Evolutionary conservation across 2,797 vertebrate genomes (phyloP).

Genomic region (Capromys pilorides): DNA sequence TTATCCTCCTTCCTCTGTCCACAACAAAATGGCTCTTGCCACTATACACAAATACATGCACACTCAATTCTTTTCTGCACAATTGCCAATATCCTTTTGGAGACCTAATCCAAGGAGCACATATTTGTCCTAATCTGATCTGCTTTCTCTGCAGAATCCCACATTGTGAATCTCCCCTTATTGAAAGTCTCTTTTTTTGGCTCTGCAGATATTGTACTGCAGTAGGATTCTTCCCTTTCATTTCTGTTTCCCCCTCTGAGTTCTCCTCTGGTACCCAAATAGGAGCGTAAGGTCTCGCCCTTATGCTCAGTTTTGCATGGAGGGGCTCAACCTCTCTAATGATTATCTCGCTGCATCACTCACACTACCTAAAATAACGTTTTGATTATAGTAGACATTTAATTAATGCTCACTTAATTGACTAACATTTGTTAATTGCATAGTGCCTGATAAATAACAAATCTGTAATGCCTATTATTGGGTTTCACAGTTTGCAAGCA

Average conservation of each 20-base stretch:
- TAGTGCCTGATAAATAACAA: slow-evolving; percentile 26
- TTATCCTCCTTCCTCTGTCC: neutral
- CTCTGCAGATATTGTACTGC: slow-evolving; percentile 9
- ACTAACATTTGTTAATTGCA: slow-evolving; percentile 59
- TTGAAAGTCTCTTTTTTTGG: slow-evolving; percentile 1
- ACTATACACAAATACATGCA: neutral
- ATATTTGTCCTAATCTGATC: slow-evolving; percentile 27
- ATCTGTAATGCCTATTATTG: slow-evolving; percentile 27
- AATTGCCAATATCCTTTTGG: neutral
- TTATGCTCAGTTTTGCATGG: neutral
- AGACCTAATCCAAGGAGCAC: slow-evolving; percentile 8
- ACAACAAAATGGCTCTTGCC: neutral
- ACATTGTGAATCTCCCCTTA: neutral
- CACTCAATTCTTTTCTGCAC: neutral
- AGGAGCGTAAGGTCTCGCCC: neutral
- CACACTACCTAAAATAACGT: slow-evolving; percentile 21
- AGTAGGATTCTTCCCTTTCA: neutral
- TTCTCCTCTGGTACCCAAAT: slow-evolving; percentile 11
- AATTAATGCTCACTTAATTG: slow-evolving; percentile 53
- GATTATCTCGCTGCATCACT: slow-evolving; percentile 36
- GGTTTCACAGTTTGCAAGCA: slow-evolving; percentile 52
- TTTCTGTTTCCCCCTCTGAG: neutral
- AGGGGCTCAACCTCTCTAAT: neutral
- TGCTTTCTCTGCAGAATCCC: slow-evolving; percentile 43
- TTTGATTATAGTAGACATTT: neutral